Evolutionary conservation across 2,113 vertebrate genomes (phyloP), one percentile per base, ranked within the genome.

Genomic region (Ailurus styani): DNA sequence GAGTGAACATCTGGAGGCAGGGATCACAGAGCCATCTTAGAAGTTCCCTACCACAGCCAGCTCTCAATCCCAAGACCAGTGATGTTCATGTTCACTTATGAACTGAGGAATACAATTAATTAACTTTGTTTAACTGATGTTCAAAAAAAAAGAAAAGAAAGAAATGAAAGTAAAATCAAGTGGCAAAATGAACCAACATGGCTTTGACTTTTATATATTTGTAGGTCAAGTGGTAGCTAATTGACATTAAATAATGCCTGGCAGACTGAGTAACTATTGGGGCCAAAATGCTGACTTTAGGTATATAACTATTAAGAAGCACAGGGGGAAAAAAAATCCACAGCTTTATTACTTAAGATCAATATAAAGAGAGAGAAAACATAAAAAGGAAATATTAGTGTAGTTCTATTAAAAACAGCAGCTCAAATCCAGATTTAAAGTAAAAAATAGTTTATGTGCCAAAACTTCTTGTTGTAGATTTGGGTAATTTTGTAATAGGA

Each of bases 291-390:
- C 27, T 93, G 23, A 37, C 52, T 95, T 68, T 37, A 42, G 45
- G 25, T 57, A 70, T 54, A 20, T 55, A 81, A 84, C 31, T 88
- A 62, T 90, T 47, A 54, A 96, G 82, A 93, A 88, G 47, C 34
- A 73, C 34, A 47, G 6, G 20, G 14, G 40, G 2, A 29, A 25
- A 84, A 77, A 55, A 13, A 15, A 8, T 3, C n/a, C 29, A 25
- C 2, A 62, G n/a, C 52, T 47, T 96, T 83, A 55, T 84, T 85
- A 29, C 18, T 42, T 85, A 93, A 55, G 25, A 68, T 84, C 50
- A 88, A 77, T 52, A 47, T n/a, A 27, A 79, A 86, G 47, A 92
- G 34, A 66, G 14, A 96, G 70, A 55, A 82, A n/a, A 13, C n/a
- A 83, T 37, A 60, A 86, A 78, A 77, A 31, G 4, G 91, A n/a